Base-by-base conservation (phyloP, 2,113 vertebrate species). In the Bujurquina vittata region DNA sequence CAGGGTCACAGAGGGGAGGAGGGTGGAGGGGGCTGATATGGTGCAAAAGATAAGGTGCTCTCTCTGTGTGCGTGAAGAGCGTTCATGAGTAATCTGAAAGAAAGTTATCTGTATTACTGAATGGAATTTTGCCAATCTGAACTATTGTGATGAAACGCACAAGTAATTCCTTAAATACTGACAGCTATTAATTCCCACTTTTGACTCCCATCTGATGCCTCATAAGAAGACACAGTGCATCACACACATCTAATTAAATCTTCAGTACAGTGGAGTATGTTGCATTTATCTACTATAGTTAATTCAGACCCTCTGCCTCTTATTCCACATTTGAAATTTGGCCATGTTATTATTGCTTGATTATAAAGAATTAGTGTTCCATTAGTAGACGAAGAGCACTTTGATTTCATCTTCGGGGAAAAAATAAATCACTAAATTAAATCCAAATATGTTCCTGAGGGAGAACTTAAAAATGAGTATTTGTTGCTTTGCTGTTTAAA, bases 131-230 rank as follows among this genome's bases (percentile, higher is more conserved):
- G 75, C 89, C 65, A 83, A 75, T 15, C 33, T 77, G 79, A 82
- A 80, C 73, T 77, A 18, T 43, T 76, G 35, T 55, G 5, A 35
- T 61, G 46, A 84, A 84, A 69, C 59, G 77, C 35, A 26, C 67
- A 67, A 17, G 81, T 65, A 58, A 46, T 17, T 18, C 79, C 54
- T 31, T 18, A 72, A 74, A 61, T 77, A 60, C 11, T 61, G 31
- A 55, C 78, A 56, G 6, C 43, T 77, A 75, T 88, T 85, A 43
- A 88, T 88, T 84, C 86, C 77, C 81, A 43, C 3, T 77, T 79
- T 79, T 86, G 35, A 69, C 23, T 20, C 14, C 56, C 17, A 40
- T 87, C 73, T 59, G 67, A 52, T 74, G 18, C 52, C 52, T 49
- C 75, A 37, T 80, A 33, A 63, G 18, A 54, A 65, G 67, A 40